phyloP scores from a whole-genome alignment of 2,113 vertebrate species.

The Brachirus orientalis region DNA sequence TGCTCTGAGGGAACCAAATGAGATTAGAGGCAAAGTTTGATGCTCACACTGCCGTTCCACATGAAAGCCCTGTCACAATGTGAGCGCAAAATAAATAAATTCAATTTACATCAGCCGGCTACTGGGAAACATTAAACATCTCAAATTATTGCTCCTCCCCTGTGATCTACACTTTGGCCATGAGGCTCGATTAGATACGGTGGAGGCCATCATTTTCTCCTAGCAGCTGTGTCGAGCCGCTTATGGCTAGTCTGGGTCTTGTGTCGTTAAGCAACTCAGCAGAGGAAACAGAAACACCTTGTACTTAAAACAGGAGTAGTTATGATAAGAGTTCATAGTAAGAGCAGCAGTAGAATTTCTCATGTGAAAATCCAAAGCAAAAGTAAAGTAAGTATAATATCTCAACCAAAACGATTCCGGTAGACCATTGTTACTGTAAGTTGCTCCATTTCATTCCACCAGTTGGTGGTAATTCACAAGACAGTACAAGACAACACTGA shows the following conservation, averaged over 20 bases:
- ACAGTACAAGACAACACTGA: too few relatives aligned
- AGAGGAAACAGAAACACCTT: conserved; percentile 1
- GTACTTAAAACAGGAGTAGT: conserved; percentile 1
- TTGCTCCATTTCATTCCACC: too few relatives aligned
- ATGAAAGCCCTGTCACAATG: conserved; percentile 41
- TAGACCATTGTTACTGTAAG: too few relatives aligned
- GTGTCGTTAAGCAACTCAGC: conserved; percentile 18
- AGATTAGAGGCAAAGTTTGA: conserved; percentile 47
- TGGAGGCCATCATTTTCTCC: conserved; percentile 17
- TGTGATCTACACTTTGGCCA: conserved; percentile 33
- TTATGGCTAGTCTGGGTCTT: conserved; percentile 12
- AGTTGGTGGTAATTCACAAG: too few relatives aligned
- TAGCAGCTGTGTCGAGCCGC: conserved; percentile 6
- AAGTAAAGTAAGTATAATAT: too few relatives aligned
- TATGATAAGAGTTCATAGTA: neutral
- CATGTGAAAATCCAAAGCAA: neutral
- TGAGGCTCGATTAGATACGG: conserved; percentile 34
- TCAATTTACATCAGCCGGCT: conserved; percentile 37
- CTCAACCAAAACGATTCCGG: too few relatives aligned
- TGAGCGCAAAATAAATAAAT: conserved; percentile 35
- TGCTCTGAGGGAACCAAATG: conserved; percentile 31
- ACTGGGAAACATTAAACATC: conserved; percentile 40
- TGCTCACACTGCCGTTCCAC: conserved; percentile 13
- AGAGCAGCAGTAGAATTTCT: neutral
- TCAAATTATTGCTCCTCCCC: conserved; percentile 36